Conservation (phyloP, 2,113 vertebrate genomes). For the Stigmatopora nigra region DNA sequence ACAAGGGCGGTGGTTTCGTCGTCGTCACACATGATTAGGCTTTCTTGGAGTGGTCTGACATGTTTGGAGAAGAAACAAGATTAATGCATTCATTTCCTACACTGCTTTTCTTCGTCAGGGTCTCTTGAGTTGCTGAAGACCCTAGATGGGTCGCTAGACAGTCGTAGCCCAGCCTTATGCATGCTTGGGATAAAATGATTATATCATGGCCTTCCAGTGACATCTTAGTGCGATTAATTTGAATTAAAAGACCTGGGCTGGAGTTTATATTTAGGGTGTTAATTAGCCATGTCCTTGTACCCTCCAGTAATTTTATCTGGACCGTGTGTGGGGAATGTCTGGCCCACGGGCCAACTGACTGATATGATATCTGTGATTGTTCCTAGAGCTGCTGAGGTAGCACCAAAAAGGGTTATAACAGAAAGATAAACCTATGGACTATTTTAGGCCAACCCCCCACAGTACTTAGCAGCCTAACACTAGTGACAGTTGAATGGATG, state of each 20-base stretch:
- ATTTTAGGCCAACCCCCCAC: background rate
- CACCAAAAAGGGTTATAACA: slow-evolving; percentile 11
- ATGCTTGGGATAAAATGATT: background rate
- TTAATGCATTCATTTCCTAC: too few species aligned
- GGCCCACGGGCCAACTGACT: background rate
- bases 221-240: background rate
- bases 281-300: background rate
- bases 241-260: background rate
- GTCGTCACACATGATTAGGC: slow-evolving; percentile 86
- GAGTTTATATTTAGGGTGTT: background rate
- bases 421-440: background rate
- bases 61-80: background rate
- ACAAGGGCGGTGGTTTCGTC: slow-evolving; percentile 94
- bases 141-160: too few species aligned
- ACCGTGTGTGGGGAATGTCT: background rate
- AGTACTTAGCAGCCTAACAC: background rate
- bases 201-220: background rate
- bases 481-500: background rate
- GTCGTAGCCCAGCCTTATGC: too few species aligned
- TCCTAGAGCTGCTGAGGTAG: slow-evolving; percentile 8
- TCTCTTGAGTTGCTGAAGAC: too few species aligned
- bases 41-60: slow-evolving; percentile 5
- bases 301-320: background rate
- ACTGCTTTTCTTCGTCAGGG: too few species aligned
- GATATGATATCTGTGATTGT: slow-evolving; percentile 8